Percentiles rank a stretch among this genome's conserved stretches.
Conservation (phyloP, 1,140 invertebrate genomes). For the Cyrtorhinus lividipennis region DNA sequence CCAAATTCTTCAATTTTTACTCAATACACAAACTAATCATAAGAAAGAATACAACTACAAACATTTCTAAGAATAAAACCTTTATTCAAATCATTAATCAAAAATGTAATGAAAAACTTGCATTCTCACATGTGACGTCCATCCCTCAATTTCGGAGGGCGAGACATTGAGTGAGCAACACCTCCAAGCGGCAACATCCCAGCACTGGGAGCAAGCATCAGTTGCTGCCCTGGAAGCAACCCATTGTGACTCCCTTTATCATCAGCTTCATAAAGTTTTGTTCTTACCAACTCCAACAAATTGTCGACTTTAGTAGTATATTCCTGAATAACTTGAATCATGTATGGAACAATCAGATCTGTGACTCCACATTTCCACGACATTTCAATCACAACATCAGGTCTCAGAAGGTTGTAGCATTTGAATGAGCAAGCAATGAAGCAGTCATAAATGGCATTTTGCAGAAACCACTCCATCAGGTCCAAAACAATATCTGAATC, state of each 20-base stretch:
- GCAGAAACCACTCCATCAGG: constrained; percentile 94
- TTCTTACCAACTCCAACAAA: not conserved
- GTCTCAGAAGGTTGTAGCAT: constrained; percentile 94
- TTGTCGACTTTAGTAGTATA: constrained; percentile 39
- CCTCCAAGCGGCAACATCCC: too few species aligned
- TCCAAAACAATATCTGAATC: constrained; percentile 95
- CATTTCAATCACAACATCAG: constrained; percentile 93
- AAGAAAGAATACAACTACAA: too few species aligned
- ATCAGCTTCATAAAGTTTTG: not conserved
- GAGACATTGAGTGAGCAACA: too few species aligned
- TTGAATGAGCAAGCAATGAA: constrained; percentile 94
- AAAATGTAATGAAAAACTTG: too few species aligned
- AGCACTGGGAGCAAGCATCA: too few species aligned
- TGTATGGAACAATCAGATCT: constrained; percentile 98
- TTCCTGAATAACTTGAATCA: constrained; percentile 80
- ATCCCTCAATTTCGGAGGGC: too few species aligned
- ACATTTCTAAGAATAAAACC: too few species aligned
- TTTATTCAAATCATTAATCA: too few species aligned
- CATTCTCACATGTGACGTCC: too few species aligned
- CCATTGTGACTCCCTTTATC: not conserved
- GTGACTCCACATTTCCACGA: constrained; percentile 97
- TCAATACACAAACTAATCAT: too few species aligned
- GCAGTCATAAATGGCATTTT: constrained; percentile 87
- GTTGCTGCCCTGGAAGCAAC: not conserved
- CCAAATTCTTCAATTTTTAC: too few species aligned